Percentiles rank a stretch among this genome's conserved stretches.
phyloP scores from a whole-genome alignment of 2,888 invertebrate genomes.

The Idaea dimidiata region DNA sequence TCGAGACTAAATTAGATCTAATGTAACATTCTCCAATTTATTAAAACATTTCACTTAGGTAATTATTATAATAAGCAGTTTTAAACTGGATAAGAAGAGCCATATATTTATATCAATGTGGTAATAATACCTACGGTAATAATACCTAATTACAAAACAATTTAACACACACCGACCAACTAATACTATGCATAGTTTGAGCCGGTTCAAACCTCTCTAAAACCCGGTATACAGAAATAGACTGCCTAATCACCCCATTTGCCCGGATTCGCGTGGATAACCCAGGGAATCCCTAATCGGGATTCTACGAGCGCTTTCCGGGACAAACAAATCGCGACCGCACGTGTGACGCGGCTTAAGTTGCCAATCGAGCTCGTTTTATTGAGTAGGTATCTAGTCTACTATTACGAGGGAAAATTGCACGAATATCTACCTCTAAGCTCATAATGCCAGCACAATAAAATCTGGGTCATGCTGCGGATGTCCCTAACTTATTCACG shows the following conservation, averaged over 20 bases:
- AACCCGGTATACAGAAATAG: conserved; percentile 34
- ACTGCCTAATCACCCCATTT: conserved; percentile 67
- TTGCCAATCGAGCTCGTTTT: conserved; percentile 15
- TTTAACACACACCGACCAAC: background rate
- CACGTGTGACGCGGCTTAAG: conserved; percentile 36
- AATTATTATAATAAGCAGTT: too few species aligned
- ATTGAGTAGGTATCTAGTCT: conserved; percentile 19
- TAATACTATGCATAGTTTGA: conserved; percentile 32
- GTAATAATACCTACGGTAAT: too few species aligned
- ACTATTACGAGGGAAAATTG: background rate
- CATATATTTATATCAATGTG: too few species aligned
- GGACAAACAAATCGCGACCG: conserved; percentile 57
- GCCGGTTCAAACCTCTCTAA: conserved; percentile 37
- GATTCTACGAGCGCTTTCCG: conserved; percentile 51
- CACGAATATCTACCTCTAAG: too few species aligned
- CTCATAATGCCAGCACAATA: too few species aligned
- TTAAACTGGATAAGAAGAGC: too few species aligned
- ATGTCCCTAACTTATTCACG: too few species aligned
- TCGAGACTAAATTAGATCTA: too few species aligned
- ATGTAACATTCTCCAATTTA: too few species aligned
- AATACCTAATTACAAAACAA: background rate
- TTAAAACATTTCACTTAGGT: too few species aligned
- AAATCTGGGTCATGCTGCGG: too few species aligned
- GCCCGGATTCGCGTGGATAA: conserved; percentile 53
- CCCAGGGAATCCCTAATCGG: conserved; percentile 57